Evolutionary conservation across 2,888 invertebrate genomes (phyloP).

Genomic region (Folsomia manolachei): DNA sequence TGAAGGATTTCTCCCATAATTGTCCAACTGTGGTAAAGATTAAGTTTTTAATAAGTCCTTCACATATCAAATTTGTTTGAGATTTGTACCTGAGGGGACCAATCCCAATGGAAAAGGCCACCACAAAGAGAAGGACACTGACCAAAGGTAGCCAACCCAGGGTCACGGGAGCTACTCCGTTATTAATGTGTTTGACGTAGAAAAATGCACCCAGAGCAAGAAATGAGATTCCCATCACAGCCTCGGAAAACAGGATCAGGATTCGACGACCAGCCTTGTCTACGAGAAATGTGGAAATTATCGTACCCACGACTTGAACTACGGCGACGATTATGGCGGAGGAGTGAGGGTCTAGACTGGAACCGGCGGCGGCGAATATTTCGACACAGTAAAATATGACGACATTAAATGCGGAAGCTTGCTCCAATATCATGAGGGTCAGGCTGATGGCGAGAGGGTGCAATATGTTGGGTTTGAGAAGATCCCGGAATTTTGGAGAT

Average conservation of each 20-base stretch:
- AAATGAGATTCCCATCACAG: slow-evolving; percentile 69
- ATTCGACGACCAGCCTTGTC: slow-evolving; percentile 78
- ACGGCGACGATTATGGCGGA: slow-evolving; percentile 61
- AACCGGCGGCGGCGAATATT: slow-evolving; percentile 74
- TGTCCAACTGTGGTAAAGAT: slow-evolving; percentile 64
- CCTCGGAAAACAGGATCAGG: slow-evolving; percentile 71
- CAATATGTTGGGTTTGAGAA: slow-evolving; percentile 64
- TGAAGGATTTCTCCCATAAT: slow-evolving; percentile 76
- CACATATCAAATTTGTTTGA: background rate
- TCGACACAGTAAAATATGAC: slow-evolving; percentile 74
- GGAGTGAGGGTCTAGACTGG: slow-evolving; percentile 56
- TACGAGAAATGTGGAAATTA: slow-evolving; percentile 62
- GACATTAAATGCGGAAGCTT: slow-evolving; percentile 78
- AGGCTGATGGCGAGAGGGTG: slow-evolving; percentile 72
- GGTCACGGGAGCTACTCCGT: slow-evolving; percentile 21
- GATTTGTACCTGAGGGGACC: slow-evolving; percentile 59
- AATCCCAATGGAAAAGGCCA: slow-evolving; percentile 73
- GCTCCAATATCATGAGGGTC: slow-evolving; percentile 79
- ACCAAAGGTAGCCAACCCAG: slow-evolving; percentile 72
- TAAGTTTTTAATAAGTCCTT: background rate
- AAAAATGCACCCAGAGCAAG: slow-evolving; percentile 71
- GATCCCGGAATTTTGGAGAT: slow-evolving; percentile 57
- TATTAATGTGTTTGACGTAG: slow-evolving; percentile 54
- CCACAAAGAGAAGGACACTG: slow-evolving; percentile 71
- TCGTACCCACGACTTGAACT: slow-evolving; percentile 60